These are phyloP conservation scores for Allobates femoralis DNA, from an alignment of 2,797 vertebrate species.

Conservation along the genomic window DNA sequence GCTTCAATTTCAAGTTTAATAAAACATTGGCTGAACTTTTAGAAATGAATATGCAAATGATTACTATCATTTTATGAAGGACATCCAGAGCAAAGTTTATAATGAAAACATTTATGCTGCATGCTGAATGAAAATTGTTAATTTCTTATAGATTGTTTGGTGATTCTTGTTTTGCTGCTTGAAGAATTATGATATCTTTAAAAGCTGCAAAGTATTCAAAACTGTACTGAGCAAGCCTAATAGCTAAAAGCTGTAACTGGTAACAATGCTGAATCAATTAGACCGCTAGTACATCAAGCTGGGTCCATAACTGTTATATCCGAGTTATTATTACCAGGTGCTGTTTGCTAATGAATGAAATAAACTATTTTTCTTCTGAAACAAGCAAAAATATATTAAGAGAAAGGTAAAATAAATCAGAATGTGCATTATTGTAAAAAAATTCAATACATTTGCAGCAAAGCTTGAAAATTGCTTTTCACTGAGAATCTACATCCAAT, in stretches of 20 bases:
- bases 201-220: constrained; percentile 1
- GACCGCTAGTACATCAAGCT: background rate
- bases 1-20: background rate
- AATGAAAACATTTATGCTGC: background rate
- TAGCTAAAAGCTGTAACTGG: background rate
- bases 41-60: background rate
- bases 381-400: no score
- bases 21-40: background rate
- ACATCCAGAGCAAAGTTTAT: background rate
- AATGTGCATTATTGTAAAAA: background rate
- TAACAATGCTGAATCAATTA: background rate
- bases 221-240: background rate
- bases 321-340: background rate
- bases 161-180: background rate
- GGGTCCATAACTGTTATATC: no score
- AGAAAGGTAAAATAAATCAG: no score
- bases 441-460: no score
- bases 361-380: no score
- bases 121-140: background rate
- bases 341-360: background rate
- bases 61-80: background rate
- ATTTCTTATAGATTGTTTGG: background rate
- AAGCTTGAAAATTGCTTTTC: no score
- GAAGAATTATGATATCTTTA: background rate
- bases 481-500: no score